phyloP scores from a whole-genome alignment of 2,888 invertebrate species.

The Agrotis clavis region DNA sequence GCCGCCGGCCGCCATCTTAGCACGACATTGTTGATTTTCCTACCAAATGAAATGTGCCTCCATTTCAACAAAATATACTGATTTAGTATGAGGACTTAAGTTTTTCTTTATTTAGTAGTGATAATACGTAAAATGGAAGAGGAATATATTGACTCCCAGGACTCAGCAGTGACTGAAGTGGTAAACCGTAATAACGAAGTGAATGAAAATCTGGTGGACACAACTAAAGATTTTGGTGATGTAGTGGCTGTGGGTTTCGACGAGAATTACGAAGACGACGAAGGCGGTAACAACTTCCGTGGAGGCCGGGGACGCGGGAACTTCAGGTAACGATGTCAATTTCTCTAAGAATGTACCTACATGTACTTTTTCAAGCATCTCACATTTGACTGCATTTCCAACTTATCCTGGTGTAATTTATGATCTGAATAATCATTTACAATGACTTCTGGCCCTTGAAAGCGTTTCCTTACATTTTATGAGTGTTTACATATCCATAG shows the following conservation, averaged over 20 bases:
- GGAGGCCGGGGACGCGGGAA: conserved; percentile 84
- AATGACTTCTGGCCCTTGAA: not conserved
- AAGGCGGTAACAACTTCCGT: conserved; percentile 80
- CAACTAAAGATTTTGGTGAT: conserved; percentile 83
- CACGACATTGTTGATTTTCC: conserved; percentile 77
- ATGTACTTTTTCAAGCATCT: not conserved
- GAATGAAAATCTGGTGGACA: conserved; percentile 71
- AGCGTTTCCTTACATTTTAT: not conserved
- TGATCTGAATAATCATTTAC: not conserved
- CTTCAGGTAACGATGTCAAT: conserved; percentile 79
- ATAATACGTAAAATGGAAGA: conserved; percentile 81
- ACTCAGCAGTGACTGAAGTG: conserved; percentile 76
- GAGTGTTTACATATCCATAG: not conserved
- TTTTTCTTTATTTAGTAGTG: conserved; percentile 68
- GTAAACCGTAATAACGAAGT: conserved; percentile 70
- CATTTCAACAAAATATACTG: conserved; percentile 63
- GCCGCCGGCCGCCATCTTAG: conserved; percentile 79
- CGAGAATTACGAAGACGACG: conserved; percentile 85
- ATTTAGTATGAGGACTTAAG: conserved; percentile 82
- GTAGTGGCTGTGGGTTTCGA: conserved; percentile 73
- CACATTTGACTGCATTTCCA: conserved; percentile 1
- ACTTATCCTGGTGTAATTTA: conserved; percentile 7
- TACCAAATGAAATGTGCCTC: conserved; percentile 62
- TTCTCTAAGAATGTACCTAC: not conserved
- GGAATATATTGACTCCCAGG: conserved; percentile 85